Evolutionary conservation across 2,113 vertebrate species (phyloP), one percentile per base, ranked within the genome.

Genomic region (Sylvicapra grimmia): DNA sequence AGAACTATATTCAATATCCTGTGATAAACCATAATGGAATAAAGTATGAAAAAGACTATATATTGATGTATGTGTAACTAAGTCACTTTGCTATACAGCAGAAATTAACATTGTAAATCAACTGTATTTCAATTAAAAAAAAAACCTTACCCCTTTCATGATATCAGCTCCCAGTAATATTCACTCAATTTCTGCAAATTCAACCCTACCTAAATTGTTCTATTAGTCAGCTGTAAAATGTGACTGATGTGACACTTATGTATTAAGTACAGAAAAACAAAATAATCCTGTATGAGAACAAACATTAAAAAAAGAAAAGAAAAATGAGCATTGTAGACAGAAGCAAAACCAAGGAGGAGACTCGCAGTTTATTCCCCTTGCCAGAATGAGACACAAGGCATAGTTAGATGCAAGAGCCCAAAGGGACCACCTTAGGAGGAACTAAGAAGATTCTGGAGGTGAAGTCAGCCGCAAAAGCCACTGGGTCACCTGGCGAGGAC

Each of bases 251-350:
- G 53, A 72, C 19, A 65, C 9, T 31, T 63, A 21, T 53, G 29
- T 54, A 49, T 56, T n/a, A 83, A 89, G 83, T 31, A 75, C 19
- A 96, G 31, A 63, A 94, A 83, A 89, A 56, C 44, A 53, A 68
- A 90, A 58, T 40, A 36, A 90, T 47, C 72, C 65, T 49, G 61
- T 6, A 3, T 25, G 49, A 65, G 47, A 92, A 65, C 25, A 88
- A 92, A 53, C 11, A 5, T 29, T 49, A 29, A 31, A 77, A 40
- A 77, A 53, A 18, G 11, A 88, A 5, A 25, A 63, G 23, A 40
- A 65, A 68, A 79, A 54, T 23, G 8, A 85, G 31, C 47, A 4
- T 25, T n/a, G n/a, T n/a, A n/a, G n/a, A n/a, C n/a, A 61, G 40
- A 7, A 65, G 3, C 16, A 47, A 90, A 85, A 13, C n/a, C 36